Evolutionary conservation across 2,113 vertebrate genomes (phyloP).

Genomic region (Myiopsitta monachus): DNA sequence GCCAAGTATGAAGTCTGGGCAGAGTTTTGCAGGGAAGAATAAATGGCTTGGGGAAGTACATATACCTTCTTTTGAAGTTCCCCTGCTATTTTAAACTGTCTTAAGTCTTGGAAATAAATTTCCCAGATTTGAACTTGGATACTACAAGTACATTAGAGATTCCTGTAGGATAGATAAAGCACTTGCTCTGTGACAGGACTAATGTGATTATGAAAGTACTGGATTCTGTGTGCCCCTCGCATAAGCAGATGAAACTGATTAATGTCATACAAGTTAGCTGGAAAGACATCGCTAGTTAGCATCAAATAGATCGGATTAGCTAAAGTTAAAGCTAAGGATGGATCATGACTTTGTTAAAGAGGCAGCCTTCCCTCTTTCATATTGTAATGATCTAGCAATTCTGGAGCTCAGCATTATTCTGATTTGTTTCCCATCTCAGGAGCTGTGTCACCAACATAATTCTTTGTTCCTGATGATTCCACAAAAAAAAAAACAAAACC

Average conservation of each 20-base stretch:
- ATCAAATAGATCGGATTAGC: conserved; percentile 43
- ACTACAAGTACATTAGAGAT: background rate
- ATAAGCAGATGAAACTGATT: background rate
- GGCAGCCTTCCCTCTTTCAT: background rate
- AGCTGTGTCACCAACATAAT: background rate
- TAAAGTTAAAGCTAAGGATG: background rate
- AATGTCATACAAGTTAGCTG: background rate
- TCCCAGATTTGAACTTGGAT: background rate
- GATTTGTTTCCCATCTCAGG: background rate
- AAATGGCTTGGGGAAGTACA: background rate
- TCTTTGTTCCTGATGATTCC: background rate
- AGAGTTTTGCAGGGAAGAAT: background rate
- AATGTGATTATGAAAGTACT: background rate
- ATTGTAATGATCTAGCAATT: background rate
- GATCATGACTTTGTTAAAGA: background rate
- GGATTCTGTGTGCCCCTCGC: background rate
- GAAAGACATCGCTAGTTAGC: conserved; percentile 22
- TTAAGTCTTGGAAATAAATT: background rate
- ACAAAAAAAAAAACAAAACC: background rate
- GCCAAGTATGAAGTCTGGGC: background rate
- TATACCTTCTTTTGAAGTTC: background rate
- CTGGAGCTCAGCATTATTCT: background rate
- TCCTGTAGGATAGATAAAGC: background rate
- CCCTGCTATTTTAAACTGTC: background rate
- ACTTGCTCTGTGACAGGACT: background rate